Evolutionary conservation across 2,797 vertebrate genomes (phyloP), one percentile per base, ranked within the genome.

Genomic region (Malurus splendens): DNA sequence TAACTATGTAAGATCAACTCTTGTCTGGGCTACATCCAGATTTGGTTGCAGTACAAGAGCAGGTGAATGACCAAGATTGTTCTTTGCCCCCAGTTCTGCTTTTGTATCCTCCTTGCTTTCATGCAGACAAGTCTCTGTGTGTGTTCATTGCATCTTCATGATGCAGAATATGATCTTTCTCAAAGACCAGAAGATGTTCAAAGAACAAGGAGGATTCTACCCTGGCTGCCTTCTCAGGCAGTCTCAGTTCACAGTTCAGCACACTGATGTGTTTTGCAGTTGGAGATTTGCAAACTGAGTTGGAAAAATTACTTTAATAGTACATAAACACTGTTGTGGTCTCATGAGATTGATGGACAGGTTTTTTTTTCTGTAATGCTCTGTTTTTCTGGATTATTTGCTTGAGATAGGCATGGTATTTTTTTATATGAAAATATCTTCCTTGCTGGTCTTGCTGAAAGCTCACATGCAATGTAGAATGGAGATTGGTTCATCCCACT

Each of bases 71-170:
- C 10, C 4, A 18, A 62, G 14, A 1, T 11, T 24, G 5, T 39
- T 87, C 36, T 51, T 71, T 24, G 57, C 10, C n/a, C 1, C 2
- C 0, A 0, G 8, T 44, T 33, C 38, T 52, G 3, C 5, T 1
- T 24, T 66, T 38, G 3, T 27, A 2, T 56, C 19, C 11, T 76
- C 4, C 12, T 2, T 8, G 6, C 25, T 45, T n/a, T 19, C 23
- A 6, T 15, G 55, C 20, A 41, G 27, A 23, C 18, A 45, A 5
- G 7, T 36, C 18, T 66, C 13, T 24, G 28, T 10, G 42, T 14
- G 2, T 22, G 13, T 36, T 36, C 4, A 14, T 61, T 15, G 12
- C 7, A 48, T 24, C 33, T 18, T 10, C 28, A 6, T 9, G 12
- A 28, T 22, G 9, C 14, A 14, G 9, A 23, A 4, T 0, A 1